A percentile compares a stretch with the other conserved stretches of the same genome.
Conservation (phyloP, 1,140 invertebrate genomes). For the Brachionus manjavacas region DNA sequence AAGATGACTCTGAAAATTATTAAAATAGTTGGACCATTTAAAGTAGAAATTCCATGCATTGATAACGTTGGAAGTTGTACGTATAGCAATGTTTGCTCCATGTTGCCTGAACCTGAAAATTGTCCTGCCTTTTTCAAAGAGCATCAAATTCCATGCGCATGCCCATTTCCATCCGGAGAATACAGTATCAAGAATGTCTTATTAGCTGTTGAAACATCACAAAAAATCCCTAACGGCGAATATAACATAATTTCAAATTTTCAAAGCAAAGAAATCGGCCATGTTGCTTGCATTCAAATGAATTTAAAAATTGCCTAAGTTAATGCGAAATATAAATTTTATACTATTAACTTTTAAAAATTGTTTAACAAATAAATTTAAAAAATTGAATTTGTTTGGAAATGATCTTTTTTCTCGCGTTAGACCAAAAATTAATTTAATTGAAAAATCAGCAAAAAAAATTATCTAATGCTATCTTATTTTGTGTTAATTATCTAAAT, state of each 20-base stretch:
- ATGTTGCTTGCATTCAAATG: constrained; percentile 31
- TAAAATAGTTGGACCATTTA: constrained; percentile 34
- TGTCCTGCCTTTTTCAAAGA: constrained; percentile 37
- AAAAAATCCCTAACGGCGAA: constrained; percentile 18
- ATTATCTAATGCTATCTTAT: neutral
- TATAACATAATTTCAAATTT: constrained; percentile 33
- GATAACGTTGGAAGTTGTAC: constrained; percentile 39
- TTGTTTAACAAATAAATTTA: neutral
- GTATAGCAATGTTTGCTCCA: constrained; percentile 23
- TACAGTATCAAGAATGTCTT: neutral
- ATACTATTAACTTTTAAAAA: neutral
- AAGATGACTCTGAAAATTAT: constrained; percentile 17
- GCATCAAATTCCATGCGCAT: constrained; percentile 26
- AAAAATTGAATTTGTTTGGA: no score
- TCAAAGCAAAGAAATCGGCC: constrained; percentile 16
- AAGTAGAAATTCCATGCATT: constrained; percentile 42
- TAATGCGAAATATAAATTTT: neutral
- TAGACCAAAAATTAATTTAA: neutral
- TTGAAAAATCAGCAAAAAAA: neutral
- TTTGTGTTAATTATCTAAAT: neutral
- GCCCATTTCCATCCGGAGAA: constrained; percentile 11
- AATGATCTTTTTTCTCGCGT: neutral
- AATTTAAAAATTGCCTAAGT: constrained; percentile 2
- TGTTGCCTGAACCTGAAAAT: neutral
- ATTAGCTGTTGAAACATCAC: neutral